Conservation (phyloP, 2,888 invertebrate genomes). For the Galerucella calmariensis region DNA sequence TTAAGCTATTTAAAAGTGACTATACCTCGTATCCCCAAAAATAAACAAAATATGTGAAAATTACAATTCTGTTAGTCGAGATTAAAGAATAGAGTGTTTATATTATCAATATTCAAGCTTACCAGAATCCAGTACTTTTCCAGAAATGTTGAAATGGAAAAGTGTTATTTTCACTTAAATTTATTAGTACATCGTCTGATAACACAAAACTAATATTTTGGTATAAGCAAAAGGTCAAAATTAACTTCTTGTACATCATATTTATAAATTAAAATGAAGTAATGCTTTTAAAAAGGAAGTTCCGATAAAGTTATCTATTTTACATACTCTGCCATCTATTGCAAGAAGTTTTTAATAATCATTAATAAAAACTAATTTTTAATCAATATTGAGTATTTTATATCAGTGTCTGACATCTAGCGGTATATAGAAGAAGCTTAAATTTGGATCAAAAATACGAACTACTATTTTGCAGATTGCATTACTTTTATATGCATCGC, state of each 20-base stretch:
- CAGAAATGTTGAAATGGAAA: slow-evolving; percentile 60
- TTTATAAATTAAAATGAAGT: not conserved
- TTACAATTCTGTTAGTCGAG: not conserved
- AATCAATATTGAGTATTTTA: no score
- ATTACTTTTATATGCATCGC: not conserved
- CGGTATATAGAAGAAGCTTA: not conserved
- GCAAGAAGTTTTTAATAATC: not conserved
- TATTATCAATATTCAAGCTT: slow-evolving; percentile 34
- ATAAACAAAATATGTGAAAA: no score
- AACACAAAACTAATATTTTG: not conserved
- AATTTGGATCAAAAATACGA: no score
- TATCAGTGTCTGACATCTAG: not conserved
- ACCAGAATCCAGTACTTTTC: slow-evolving; percentile 66
- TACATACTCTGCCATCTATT: not conserved
- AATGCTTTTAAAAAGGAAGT: not conserved
- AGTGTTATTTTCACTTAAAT: not conserved
- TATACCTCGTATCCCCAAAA: no score
- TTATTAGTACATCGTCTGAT: not conserved
- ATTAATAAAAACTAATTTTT: no score
- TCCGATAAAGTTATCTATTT: not conserved
- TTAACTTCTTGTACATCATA: not conserved
- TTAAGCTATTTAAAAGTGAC: no score
- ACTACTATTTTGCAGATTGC: not conserved
- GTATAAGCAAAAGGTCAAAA: not conserved
- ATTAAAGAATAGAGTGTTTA: not conserved